Conservation (phyloP, 2,797 vertebrate genomes). For the Babyrousa celebensis region DNA sequence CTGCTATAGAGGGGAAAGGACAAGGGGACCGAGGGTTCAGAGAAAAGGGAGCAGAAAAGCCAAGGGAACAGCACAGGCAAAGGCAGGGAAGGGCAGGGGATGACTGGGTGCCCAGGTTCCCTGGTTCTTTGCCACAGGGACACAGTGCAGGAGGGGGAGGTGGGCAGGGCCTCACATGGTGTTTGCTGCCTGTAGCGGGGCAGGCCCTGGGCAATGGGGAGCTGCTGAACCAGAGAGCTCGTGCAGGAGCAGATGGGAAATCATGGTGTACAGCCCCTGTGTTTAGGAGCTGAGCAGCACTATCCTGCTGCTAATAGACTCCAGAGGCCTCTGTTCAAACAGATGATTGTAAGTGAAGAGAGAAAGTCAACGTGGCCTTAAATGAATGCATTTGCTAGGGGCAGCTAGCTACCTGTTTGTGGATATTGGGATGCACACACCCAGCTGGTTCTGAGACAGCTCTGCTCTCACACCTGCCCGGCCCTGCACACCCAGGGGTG, state of each 20-base stretch:
- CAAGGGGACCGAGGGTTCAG: neutral
- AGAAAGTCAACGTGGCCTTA: neutral
- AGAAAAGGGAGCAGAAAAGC: neutral
- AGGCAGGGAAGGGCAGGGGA: neutral
- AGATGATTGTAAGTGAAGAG: neutral
- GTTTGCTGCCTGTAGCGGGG: neutral
- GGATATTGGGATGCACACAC: neutral
- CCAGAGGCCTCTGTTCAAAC: neutral
- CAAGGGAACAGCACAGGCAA: neutral
- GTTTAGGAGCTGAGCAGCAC: neutral
- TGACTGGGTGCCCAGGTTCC: rapidly evolving
- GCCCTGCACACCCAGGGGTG: rapidly evolving
- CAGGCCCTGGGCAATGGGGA: neutral
- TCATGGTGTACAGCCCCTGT: rapidly evolving
- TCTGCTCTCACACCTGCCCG: neutral
- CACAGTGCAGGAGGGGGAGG: too few species aligned
- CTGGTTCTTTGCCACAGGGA: neutral
- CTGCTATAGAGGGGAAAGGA: neutral
- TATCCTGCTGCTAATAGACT: neutral
- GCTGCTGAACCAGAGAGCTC: neutral
- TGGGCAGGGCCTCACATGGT: neutral
- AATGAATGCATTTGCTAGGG: neutral
- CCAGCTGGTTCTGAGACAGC: neutral
- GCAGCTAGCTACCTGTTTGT: neutral
- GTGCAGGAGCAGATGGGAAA: neutral